Base-by-base conservation (phyloP, 37 sponge, comb jelly and placozoan species). In the Beroe forskalii region DNA sequence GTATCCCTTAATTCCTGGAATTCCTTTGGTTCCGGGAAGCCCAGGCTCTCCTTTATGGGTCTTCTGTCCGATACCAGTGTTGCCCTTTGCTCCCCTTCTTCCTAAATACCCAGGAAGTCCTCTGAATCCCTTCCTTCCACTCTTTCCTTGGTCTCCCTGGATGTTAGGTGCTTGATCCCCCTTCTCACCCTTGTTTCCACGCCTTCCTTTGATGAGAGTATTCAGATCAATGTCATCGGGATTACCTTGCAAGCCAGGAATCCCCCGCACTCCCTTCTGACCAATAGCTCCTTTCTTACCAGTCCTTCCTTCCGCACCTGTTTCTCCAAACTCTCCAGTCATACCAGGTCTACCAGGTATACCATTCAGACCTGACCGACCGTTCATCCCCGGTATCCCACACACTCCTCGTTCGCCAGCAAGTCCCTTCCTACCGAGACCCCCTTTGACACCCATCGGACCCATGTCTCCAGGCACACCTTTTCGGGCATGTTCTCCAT, bases 121-220 rank as follows among this genome's bases (percentile, higher is more conserved):
- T 44, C 30, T 80, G 86, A 80, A 17, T 1, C 86, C 86, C 55
- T 40, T 80, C n/a, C 86, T 41, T 44, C 86, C 86, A n/a, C 3
- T 35, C 24, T 41, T 80, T 44, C 86, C 86, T 4, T 20, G 23
- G 3, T 12, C 25, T 6, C 86, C 86, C 27, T 0, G 44, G 40
- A 80, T 27, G 42, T 44, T 80, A n/a, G 43, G 55, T 0, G 55
- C 86, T 1, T 25, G 55, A 1, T 80, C 86, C 4, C 86, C 86
- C 55, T 44, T 80, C 40, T 80, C 86, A 22, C 86, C 86, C 86
- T 80, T 80, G 0, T 12, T 35, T 42, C 86, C 86, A 6, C 0
- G 1, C 2, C 14, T 37, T 33, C 86, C 86, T 27, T 80, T 80
- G 28, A 80, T 44, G 1, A 80, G 35, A 12, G 55, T n/a, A 4